Conservation (phyloP, 2,888 invertebrate species). For the Xestia xanthographa region DNA sequence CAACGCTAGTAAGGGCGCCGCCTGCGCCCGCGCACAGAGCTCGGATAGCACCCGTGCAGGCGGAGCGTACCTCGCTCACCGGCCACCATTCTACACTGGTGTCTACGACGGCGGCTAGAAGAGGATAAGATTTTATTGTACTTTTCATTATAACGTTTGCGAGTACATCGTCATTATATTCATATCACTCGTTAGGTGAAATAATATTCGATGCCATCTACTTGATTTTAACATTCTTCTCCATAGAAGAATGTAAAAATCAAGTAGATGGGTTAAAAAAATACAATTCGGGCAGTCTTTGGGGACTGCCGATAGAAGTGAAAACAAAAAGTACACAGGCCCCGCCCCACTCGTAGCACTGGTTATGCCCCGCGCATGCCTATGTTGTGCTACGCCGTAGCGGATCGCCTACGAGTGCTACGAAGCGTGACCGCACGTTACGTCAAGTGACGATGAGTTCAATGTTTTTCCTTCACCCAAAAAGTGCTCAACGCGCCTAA, state of each 20-base stretch:
- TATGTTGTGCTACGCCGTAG: too few relatives aligned
- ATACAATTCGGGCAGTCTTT: too few relatives aligned
- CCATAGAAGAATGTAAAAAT: neutral
- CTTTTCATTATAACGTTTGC: neutral
- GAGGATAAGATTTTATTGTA: neutral
- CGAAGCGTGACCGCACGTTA: too few relatives aligned
- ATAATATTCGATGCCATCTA: neutral
- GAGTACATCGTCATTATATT: neutral
- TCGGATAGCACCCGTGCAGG: constrained; percentile 81
- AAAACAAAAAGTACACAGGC: too few relatives aligned
- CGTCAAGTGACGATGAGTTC: too few relatives aligned
- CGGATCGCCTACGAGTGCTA: too few relatives aligned
- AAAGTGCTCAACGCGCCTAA: too few relatives aligned
- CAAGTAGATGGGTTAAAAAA: neutral
- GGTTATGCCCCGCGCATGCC: too few relatives aligned
- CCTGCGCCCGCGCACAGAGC: constrained; percentile 80
- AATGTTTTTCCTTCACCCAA: too few relatives aligned
- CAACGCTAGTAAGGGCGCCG: constrained; percentile 59
- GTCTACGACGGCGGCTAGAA: constrained; percentile 67
- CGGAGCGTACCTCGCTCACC: constrained; percentile 84
- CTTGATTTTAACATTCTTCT: too few relatives aligned
- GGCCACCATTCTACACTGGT: constrained; percentile 85
- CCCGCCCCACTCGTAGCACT: too few relatives aligned
- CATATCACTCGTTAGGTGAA: neutral
- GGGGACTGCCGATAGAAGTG: too few relatives aligned